phyloP scores from a whole-genome alignment of 2,113 vertebrate species.

The Antidorcas marsupialis region DNA sequence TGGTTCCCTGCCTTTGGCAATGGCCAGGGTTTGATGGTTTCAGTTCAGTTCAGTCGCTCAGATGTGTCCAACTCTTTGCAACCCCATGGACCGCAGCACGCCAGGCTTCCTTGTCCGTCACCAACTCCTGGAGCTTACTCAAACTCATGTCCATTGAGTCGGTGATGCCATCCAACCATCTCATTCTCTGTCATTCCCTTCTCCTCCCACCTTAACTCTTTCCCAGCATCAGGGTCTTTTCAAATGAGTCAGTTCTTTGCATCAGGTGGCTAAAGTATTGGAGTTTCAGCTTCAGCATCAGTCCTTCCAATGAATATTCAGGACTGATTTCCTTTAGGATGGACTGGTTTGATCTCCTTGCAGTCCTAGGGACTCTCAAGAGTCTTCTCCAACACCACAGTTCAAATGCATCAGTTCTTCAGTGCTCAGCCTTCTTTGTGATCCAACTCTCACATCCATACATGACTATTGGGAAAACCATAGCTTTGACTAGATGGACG shows the following conservation, averaged over 20 bases:
- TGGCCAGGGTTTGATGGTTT: neutral
- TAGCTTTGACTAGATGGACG: neutral
- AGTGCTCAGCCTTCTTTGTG: neutral
- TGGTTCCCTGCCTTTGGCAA: slow-evolving; percentile 39
- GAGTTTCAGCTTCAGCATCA: neutral
- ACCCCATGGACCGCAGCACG: rapidly evolving
- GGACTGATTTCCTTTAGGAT: neutral
- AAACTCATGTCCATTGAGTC: neutral
- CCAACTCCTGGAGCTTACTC: neutral
- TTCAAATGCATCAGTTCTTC: neutral
- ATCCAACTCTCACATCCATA: neutral
- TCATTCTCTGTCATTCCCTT: neutral
- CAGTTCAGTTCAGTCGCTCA: neutral
- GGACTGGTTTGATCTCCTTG: neutral
- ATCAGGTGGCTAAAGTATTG: neutral
- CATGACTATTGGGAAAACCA: neutral
- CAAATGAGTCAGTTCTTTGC: neutral
- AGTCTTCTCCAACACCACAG: neutral
- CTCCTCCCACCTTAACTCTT: neutral
- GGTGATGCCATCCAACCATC: neutral
- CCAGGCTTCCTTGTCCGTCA: neutral
- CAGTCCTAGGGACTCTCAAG: neutral
- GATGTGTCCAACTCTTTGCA: neutral
- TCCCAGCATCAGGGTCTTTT: neutral
- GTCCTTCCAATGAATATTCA: neutral